Evolutionary conservation across 2,113 vertebrate genomes (phyloP), one percentile per base, ranked within the genome.

Genomic region (Heliornis fulica): DNA sequence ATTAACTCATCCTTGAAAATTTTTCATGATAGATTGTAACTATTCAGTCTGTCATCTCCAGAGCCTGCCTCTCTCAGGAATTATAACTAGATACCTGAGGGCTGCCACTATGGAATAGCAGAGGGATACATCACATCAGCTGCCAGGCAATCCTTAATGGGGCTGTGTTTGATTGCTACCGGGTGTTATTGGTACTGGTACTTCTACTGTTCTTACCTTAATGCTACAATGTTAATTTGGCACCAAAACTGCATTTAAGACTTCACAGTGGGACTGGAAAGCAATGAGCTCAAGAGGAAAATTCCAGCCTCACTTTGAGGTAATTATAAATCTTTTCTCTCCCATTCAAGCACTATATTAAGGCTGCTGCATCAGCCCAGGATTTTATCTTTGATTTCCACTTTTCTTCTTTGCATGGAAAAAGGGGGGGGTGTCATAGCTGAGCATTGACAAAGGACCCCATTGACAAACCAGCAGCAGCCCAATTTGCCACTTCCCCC

Each of bases 1-100:
- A 93, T 96, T 95, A 94, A 94, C 78, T 68, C 65, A 84, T 84
- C 84, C 94, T 96, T 95, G 91, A 91, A 84, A 85, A 57, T 84
- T 84, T 92, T 82, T 90, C 25, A 25, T 92, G 83, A 95, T 90
- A 86, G 64, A 81, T 83, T 86, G 74, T 77, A 51, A 91, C 91
- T 87, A 91, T 89, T 87, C 84, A 56, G 84, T 88, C 91, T 93
- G 87, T 93, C 95, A 79, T 85, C 81, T 81, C 41, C 79, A 93
- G 89, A 89, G 68, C 86, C 78, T 96, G 79, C 68, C 80, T 85
- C 87, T 93, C 61, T 0, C 78, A 77, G 87, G 81, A 94, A 50
- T 94, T 87, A 69, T 46, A 88, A 70, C 91, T 15, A 63, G 11
- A 34, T 78, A 94, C 94, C 83, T 89, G 93, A 63, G 71, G 86